Base-by-base conservation (phyloP, 2,797 vertebrate species). In the Ceyx erithaca region DNA sequence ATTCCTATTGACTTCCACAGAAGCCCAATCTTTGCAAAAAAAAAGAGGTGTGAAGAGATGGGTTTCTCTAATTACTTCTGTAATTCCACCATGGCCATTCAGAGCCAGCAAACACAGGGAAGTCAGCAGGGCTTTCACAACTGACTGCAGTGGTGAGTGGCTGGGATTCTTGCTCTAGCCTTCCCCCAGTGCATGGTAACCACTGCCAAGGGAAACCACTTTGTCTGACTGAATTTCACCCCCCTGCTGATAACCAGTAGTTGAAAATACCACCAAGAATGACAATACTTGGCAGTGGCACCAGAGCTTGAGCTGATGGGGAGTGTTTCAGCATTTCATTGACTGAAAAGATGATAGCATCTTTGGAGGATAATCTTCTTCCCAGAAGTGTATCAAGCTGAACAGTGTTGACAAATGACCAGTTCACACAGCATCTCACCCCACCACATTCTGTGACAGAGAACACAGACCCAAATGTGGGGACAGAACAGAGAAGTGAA, bases 151-250 rank as follows among this genome's bases (percentile, higher is more conserved):
- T 13, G 40, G 49, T 85, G 67, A 79, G 59, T 18, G 28, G 14
- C 30, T 91, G 87, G 41, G 58, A 91, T 93, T 89, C 88, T 85
- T 90, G 58, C 51, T 64, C 22, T 69, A n/a, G 10, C 48, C 52
- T 87, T 90, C 48, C 18, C 18, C 12, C 35, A 66, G 3, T 7
- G 58, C 91, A 55, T 3, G 2, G 92, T 87, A 93, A 88, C 93
- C 68, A 90, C 46, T 92, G 84, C 33, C 46, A 55, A 23, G 81
- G 79, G 75, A 95, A 91, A 93, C 58, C 1, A 0, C 46, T 63
- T 69, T 30, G 22, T 85, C 92, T 72, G 13, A 4, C 17, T 51
- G 79, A 76, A 61, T 78, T 85, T 55, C 30, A 80, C 10, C n/a
- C 30, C 35, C 67, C 80, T 72, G 82, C 68, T 66, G 69, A 54